Evolutionary conservation across 1,140 invertebrate genomes (phyloP), one percentile per base, ranked within the genome.

Genomic region (Hestina assimilis): DNA sequence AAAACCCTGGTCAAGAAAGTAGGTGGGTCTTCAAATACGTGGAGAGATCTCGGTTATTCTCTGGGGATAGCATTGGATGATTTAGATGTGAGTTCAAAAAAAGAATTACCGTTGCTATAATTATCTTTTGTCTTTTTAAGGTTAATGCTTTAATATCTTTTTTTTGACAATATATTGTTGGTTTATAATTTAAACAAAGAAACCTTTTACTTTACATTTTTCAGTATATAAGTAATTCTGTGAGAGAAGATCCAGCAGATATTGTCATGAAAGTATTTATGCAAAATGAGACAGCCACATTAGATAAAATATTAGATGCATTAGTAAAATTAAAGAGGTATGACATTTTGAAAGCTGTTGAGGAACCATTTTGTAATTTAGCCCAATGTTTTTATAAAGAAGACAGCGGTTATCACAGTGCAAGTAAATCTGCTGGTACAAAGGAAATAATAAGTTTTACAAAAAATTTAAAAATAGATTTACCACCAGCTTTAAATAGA

Each of bases 401-500:
- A 57, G 89, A 89, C 28, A 87, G 82, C 65, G 89, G 86, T 17
- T 89, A 89, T 64, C 75, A 83, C 45, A 89, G 86, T 41, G 62
- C 55, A 46, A 75, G 68, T 48, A 82, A 80, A 63, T 72, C 57
- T 21, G 63, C 56, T 50, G 75, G 72, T 0, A 66, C 72, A 26
- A 73, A 68, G 54, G 71, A 78, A 66, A 78, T 83, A 15, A 58
- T 85, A 7, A 78, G 69, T n/a, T 71, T 76, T n/a, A 75, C 77
- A 19, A 87, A 83, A 51, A 79, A 78, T 72, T 43, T 85, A 19
- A 52, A 72, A 1, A 79, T 73, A 68, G 73, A 82, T 56, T 59
- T 89, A 46, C 89, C 89, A n/a, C 69, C 75, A 59, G 84, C 80
- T 28, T 73, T 89, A 51, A 80, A 72, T 47, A 78, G 77, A 63